A percentile compares a stretch with the other conserved stretches of the same genome.
Conservation (phyloP, 2,888 invertebrate species). For the Cataglyphis altisquamis region DNA sequence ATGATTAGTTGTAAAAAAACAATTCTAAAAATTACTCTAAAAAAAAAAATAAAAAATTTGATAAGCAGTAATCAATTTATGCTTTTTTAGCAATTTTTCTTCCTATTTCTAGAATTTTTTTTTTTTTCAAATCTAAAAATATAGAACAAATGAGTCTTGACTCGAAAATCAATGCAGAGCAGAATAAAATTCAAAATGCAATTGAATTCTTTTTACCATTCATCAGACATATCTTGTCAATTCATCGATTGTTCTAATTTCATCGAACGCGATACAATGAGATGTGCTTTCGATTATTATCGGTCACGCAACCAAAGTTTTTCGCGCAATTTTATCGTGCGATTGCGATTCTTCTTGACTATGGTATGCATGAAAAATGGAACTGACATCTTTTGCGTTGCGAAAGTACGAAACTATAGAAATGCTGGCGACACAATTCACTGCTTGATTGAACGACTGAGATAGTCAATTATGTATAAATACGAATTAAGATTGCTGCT, state of each 20-base stretch:
- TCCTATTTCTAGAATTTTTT: neutral
- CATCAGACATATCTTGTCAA: constrained; percentile 48
- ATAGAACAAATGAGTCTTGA: neutral
- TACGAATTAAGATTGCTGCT: constrained; percentile 11
- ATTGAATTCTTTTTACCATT: constrained; percentile 39
- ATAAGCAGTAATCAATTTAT: neutral
- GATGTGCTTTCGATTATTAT: constrained; percentile 25
- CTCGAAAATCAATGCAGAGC: constrained; percentile 7
- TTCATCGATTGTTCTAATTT: constrained; percentile 53
- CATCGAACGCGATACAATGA: constrained; percentile 58
- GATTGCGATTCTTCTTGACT: constrained; percentile 51
- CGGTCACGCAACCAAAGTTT: constrained; percentile 58
- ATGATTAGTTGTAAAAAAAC: neutral
- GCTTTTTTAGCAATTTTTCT: neutral
- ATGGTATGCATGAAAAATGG: neutral
- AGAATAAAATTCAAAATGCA: constrained; percentile 4
- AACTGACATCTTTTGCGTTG: constrained; percentile 24
- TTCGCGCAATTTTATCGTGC: constrained; percentile 39
- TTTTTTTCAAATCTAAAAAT: neutral
- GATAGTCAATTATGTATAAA: neutral
- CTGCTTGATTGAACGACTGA: neutral
- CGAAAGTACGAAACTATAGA: constrained; percentile 2
- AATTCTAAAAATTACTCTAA: neutral
- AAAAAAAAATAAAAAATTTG: neutral
- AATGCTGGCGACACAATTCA: constrained; percentile 2